phyloP scores from a whole-genome alignment of 2,888 invertebrate genomes.

The Volucella inanis region DNA sequence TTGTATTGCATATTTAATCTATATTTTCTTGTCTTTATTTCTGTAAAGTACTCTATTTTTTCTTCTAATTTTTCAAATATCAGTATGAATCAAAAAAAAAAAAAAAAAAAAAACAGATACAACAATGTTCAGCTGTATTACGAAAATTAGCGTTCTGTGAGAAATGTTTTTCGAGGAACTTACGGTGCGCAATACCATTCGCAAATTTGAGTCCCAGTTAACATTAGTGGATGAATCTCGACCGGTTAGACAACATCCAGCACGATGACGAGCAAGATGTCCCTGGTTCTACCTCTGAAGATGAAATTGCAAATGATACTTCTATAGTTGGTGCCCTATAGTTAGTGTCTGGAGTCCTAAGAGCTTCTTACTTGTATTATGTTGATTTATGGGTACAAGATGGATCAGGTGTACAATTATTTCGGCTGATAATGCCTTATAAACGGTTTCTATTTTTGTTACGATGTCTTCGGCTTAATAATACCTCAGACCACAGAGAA shows the following conservation, averaged over 20 bases:
- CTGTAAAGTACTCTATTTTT: neutral
- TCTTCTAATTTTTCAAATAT: neutral
- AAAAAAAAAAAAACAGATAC: constrained; percentile 6
- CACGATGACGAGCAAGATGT: constrained; percentile 26
- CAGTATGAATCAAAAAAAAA: constrained; percentile 8
- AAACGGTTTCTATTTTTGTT: constrained; percentile 17
- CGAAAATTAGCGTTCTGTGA: too few species aligned
- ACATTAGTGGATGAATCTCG: too few species aligned
- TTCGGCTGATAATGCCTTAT: neutral
- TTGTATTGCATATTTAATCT: constrained; percentile 8
- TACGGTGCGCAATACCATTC: too few species aligned
- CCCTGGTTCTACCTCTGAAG: constrained; percentile 36
- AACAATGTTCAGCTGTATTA: constrained; percentile 1
- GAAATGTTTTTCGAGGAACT: too few species aligned
- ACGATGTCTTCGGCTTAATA: constrained; percentile 34
- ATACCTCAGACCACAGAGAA: constrained; percentile 26
- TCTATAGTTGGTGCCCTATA: too few species aligned
- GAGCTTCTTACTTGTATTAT: too few species aligned
- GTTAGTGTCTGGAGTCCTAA: too few species aligned
- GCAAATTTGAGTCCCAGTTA: too few species aligned
- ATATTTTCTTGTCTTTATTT: constrained; percentile 10
- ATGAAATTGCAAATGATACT: constrained; percentile 8
- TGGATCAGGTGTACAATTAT: constrained; percentile 26
- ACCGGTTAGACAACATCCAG: too few species aligned
- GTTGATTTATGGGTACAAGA: too few species aligned